These are phyloP conservation scores for Marronus borbonicus DNA, from an alignment of 2,888 invertebrate genomes.

Conservation along the genomic window DNA sequence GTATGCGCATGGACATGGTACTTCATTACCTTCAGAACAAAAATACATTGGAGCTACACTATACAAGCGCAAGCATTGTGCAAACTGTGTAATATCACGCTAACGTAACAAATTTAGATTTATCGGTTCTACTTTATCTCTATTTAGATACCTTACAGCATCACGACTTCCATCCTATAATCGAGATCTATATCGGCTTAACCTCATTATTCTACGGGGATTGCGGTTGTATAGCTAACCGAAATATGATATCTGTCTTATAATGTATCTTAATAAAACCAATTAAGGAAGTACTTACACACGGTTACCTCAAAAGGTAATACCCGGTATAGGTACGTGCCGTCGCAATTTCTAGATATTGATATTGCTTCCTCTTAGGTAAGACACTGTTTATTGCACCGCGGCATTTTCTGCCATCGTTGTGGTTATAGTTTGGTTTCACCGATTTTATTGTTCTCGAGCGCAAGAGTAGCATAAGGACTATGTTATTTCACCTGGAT, in stretches of 20 bases:
- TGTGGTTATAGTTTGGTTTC: too few relatives aligned
- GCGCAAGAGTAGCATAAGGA: too few relatives aligned
- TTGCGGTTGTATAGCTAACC: slow-evolving; percentile 8
- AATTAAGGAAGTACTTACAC: slow-evolving; percentile 29
- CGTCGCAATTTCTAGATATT: slow-evolving; percentile 18
- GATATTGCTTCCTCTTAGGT: slow-evolving; percentile 12
- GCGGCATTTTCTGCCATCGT: not conserved
- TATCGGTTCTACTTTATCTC: slow-evolving; percentile 57
- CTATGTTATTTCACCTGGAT: too few relatives aligned
- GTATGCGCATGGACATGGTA: too few relatives aligned
- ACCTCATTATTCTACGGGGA: slow-evolving; percentile 26
- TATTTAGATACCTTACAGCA: slow-evolving; percentile 55
- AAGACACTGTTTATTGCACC: slow-evolving; percentile 2
- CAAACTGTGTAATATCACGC: slow-evolving; percentile 25
- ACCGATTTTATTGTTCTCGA: too few relatives aligned
- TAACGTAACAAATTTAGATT: slow-evolving; percentile 19
- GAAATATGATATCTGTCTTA: slow-evolving; percentile 28
- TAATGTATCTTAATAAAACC: slow-evolving; percentile 32
- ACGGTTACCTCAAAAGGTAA: slow-evolving; percentile 3
- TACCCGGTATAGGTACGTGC: slow-evolving; percentile 6
- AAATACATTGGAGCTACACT: not conserved
- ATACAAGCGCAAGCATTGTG: not conserved
- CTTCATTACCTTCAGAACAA: too few relatives aligned
- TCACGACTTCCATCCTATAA: slow-evolving; percentile 59
- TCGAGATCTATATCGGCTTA: slow-evolving; percentile 54